Base-by-base conservation (phyloP, 2,888 invertebrate species). In the Polydrusus cervinus region DNA sequence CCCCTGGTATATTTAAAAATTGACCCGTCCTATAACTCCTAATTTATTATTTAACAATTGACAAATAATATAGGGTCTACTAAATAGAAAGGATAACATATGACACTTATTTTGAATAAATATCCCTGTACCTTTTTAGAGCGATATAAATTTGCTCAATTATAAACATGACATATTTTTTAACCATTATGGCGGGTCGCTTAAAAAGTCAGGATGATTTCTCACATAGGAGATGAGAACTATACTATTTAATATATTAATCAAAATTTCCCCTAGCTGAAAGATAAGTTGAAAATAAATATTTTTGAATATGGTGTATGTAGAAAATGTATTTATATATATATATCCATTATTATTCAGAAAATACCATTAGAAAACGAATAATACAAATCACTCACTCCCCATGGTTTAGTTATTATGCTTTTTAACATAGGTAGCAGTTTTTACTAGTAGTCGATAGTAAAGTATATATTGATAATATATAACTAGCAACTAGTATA, bases 21-120 rank as follows among this genome's bases (percentile, higher is more conserved):
- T 75, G 78, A 74, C 76, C 77, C 76, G 74, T 78, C 78, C 72
- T n/a, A n/a, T 80, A 79, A 79, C 72, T 71, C 71, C 71, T 76
- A 80, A 81, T 82, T 82, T 81, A 82, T 81, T 81, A 79, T 81
- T 72, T 81, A 79, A 80, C 79, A 80, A 81, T 82, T 80, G 79
- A 80, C 81, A 80, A 81, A 82, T 81, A 77, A 80, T 72, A 72
- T 76, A 71, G 75, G 70, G 69, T 75, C 65, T 60, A 78, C 75
- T 77, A 78, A 76, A 80, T 74, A 71, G 70, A 78, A 73, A 38
- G 73, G 75, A 74, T 67, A 66, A 68, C 51, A 25, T 49, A 71
- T 74, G 62, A 65, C 72, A 72, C 45, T 69, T 60, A 72, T 34
- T 55, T 71, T 71, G 53, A 69, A 69, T 71, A 62, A 71, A 43